Percentiles rank a stretch among this genome's conserved stretches.
Evolutionary conservation across 1,140 invertebrate species (phyloP).

Genomic region (Cepaea nemoralis): DNA sequence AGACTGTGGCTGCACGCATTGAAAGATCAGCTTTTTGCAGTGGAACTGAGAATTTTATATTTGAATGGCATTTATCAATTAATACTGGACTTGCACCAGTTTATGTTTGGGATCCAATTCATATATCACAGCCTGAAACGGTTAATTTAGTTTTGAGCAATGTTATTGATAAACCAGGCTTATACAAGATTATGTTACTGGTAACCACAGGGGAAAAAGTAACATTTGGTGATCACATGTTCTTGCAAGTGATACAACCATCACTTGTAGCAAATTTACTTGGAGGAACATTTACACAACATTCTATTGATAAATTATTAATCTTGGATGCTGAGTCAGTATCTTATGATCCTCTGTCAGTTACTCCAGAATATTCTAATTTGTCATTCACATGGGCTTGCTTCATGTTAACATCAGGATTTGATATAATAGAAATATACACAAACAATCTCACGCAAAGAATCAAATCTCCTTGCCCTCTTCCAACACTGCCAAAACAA

Average conservation of each 20-base stretch:
- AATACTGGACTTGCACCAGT: not conserved
- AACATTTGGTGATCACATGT: not conserved
- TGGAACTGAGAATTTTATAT: not conserved
- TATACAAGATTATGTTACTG: not conserved
- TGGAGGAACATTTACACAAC: constrained; percentile 3
- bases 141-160: not conserved
- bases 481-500: not conserved
- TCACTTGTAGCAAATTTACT: not conserved
- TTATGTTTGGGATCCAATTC: not conserved
- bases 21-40: not conserved
- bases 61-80: not conserved
- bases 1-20: not conserved
- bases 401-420: not conserved
- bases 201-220: not conserved
- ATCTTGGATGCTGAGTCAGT: not conserved
- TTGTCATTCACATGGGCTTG: not conserved
- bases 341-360: not conserved
- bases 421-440: not conserved
- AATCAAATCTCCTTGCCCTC: not conserved
- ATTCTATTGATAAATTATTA: not conserved
- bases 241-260: not conserved
- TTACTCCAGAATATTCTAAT: not conserved
- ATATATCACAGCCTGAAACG: not conserved
- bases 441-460: not conserved
- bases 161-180: not conserved